These are phyloP conservation scores for Maniola hyperantus DNA, from an alignment of 2,888 invertebrate genomes.

Conservation along the genomic window DNA sequence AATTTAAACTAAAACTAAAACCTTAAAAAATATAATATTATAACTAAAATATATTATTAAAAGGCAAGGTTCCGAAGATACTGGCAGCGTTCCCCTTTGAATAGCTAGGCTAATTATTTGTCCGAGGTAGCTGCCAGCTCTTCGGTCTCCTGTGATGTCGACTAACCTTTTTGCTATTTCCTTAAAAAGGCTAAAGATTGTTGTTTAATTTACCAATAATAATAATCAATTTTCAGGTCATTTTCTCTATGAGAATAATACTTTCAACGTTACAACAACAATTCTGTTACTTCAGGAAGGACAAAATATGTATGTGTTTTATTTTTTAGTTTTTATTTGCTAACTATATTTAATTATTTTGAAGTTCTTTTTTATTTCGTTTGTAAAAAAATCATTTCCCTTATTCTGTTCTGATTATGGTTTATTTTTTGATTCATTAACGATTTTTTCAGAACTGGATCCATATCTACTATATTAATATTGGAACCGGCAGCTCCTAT, in stretches of 20 bases:
- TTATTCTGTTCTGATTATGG: background rate
- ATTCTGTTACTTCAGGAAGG: conserved; percentile 45
- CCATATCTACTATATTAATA: conserved; percentile 52
- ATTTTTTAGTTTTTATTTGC: background rate
- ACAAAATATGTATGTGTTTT: conserved; percentile 48
- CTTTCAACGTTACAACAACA: conserved; percentile 53
- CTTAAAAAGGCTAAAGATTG: no score
- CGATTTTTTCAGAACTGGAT: conserved; percentile 43
- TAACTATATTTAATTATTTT: background rate
- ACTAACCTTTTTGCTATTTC: no score
- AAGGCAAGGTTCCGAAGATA: no score
- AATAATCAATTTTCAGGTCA: conserved; percentile 48
- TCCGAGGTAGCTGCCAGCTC: no score
- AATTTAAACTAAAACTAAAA: no score
- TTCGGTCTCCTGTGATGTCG: no score
- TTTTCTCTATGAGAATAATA: conserved; percentile 47
- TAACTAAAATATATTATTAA: no score
- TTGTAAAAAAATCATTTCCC: no score
- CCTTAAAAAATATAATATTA: no score
- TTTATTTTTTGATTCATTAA: background rate
- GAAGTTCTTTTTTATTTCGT: no score
- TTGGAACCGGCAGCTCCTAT: conserved; percentile 58
- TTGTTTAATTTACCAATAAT: background rate
- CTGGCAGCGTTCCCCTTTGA: no score
- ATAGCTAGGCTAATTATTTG: no score